Percentiles rank a stretch among this genome's conserved stretches.
Conservation (phyloP, 2,888 invertebrate genomes). For the Cheilosia urbana region DNA sequence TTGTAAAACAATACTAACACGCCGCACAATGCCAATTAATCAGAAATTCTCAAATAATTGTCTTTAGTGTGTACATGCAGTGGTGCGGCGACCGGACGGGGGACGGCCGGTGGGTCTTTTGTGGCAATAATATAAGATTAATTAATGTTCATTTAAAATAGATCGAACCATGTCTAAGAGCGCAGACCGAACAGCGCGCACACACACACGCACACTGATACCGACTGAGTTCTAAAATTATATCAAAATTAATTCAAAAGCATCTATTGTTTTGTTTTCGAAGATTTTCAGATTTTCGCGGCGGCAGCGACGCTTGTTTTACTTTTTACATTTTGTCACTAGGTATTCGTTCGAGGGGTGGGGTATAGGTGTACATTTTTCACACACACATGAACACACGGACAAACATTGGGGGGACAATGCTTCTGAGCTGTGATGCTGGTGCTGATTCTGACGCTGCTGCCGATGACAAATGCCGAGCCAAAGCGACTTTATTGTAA, state of each 20-base stretch:
- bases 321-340: constrained; percentile 7
- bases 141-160: constrained; percentile 76
- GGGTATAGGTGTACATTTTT: background rate
- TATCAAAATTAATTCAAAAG: constrained; percentile 70
- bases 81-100: constrained; percentile 21
- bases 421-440: background rate
- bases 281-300: constrained; percentile 40
- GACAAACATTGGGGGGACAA: background rate
- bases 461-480: constrained; percentile 71
- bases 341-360: background rate
- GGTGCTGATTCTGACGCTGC: constrained; percentile 51
- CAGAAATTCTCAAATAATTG: constrained; percentile 73
- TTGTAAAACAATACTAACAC: constrained; percentile 75
- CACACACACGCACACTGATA: too few relatives aligned
- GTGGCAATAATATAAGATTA: constrained; percentile 73
- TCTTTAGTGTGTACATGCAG: constrained; percentile 40
- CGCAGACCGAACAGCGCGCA: constrained; percentile 15
- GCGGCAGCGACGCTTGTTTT: constrained; percentile 24
- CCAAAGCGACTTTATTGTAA: constrained; percentile 67
- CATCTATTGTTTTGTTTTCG: constrained; percentile 69
- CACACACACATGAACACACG: background rate
- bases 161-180: constrained; percentile 71
- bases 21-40: constrained; percentile 74
- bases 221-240: constrained; percentile 64
- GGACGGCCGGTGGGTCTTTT: constrained; percentile 13